Percentiles rank a stretch among this genome's conserved stretches.
phyloP scores from a whole-genome alignment of 2,888 invertebrate genomes.

The Scaptomyza reducta region DNA sequence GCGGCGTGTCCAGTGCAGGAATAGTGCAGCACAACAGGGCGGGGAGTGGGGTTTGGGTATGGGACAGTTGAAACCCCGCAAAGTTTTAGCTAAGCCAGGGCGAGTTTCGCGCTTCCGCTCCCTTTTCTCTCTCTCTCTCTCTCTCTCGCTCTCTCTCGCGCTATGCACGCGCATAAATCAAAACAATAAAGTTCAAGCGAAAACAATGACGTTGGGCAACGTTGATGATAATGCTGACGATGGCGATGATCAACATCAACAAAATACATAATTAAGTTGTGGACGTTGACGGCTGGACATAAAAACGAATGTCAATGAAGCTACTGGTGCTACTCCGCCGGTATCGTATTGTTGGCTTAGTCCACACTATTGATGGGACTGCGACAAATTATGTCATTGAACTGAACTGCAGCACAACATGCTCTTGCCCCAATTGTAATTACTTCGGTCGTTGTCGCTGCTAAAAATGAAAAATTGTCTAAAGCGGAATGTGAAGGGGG shows the following conservation, averaged over 20 bases:
- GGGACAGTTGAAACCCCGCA: conserved; percentile 67
- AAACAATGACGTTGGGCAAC: conserved; percentile 64
- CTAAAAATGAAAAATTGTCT: conserved; percentile 67
- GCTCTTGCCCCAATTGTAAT: conserved; percentile 34
- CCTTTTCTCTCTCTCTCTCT: neutral
- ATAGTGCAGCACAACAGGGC: neutral
- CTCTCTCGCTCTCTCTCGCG: conserved; percentile 18
- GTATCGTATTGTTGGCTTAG: conserved; percentile 55
- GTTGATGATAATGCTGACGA: conserved; percentile 21
- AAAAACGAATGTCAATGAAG: conserved; percentile 32
- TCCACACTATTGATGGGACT: conserved; percentile 72
- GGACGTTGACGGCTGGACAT: conserved; percentile 53
- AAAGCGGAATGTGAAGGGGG: neutral
- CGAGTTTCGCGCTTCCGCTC: conserved; percentile 14
- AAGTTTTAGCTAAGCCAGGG: conserved; percentile 66
- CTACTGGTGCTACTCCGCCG: conserved; percentile 34
- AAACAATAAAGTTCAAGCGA: conserved; percentile 79
- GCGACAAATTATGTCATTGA: conserved; percentile 80
- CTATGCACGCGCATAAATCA: conserved; percentile 74
- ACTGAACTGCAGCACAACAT: conserved; percentile 49
- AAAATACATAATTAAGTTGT: conserved; percentile 29
- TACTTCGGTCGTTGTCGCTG: conserved; percentile 8
- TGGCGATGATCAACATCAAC: conserved; percentile 16
- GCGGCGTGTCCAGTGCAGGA: conserved; percentile 69
- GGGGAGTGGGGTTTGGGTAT: neutral